Evolutionary conservation across 2,113 vertebrate genomes (phyloP), one percentile per base, ranked within the genome.

Genomic region (Thalassarche chlororhynchos): DNA sequence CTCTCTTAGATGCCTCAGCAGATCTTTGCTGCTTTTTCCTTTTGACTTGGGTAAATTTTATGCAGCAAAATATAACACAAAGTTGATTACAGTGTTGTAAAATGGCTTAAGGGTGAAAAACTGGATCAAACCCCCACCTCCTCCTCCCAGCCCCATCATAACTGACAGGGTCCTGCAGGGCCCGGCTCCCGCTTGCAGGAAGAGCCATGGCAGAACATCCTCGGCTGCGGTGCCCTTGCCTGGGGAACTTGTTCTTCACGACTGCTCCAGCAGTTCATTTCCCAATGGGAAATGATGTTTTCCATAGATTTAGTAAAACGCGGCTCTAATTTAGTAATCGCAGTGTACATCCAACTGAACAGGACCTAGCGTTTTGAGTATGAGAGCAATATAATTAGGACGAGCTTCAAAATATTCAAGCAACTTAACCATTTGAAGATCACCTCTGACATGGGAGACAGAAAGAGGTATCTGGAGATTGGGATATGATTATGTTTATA

Each of bases 161-260:
- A 13, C 6, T 79, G 91, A 87, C 92, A 94, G 93, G 72, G 40
- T 87, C 94, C 94, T 92, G 88, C 91, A 64, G 89, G 91, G 87
- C 92, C 84, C 57, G 2, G 79, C 88, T 85, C 84, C 4, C 0
- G 70, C 88, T 10, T 0, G 23, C 44, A 87, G 86, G 83, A 89
- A 0, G 29, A 4, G 85, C 65, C 79, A 6, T 0, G 1, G 46
- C 89, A 66, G 54, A 44, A 2, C 31, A 9, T 69, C 78, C 64
- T 46, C 3, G 18, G 87, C 87, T 3, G 44, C 14, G 14, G n/a
- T 72, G 95, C 92, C 96, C 93, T 94, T 95, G 96, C 97, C 93
- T 28, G 92, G 66, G 93, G 96, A 97, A 8, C 74, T 29, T 2
- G 26, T 1, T 55, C 89, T 84, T 69, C 81, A 82, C 2, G 0